Conservation (phyloP, 2,888 invertebrate genomes). For the Omphaloscelis lunosa region DNA sequence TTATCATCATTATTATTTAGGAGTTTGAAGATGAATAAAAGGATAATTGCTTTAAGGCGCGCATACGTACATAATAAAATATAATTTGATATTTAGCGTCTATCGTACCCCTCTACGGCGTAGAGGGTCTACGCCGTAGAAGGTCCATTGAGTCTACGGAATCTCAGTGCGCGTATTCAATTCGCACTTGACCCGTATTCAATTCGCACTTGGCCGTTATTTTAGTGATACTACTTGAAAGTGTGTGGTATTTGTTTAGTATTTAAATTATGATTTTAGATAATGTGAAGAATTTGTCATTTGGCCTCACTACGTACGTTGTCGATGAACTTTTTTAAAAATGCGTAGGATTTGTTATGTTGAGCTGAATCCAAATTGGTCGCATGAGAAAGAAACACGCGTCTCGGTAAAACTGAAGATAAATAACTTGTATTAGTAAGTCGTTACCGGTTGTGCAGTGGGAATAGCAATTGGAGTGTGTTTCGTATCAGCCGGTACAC, state of each 20-base stretch:
- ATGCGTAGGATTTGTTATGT: slow-evolving; percentile 75
- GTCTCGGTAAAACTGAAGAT: slow-evolving; percentile 72
- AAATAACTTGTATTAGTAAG: slow-evolving; percentile 72
- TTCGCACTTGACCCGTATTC: slow-evolving; percentile 40
- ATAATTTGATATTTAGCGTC: background rate
- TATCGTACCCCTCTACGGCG: background rate
- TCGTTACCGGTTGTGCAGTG: slow-evolving; percentile 76
- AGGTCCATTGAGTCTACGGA: slow-evolving; percentile 8
- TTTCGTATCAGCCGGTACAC: slow-evolving; percentile 77
- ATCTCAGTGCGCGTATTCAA: background rate
- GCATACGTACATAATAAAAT: background rate
- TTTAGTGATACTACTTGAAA: slow-evolving; percentile 43
- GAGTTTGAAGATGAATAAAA: background rate
- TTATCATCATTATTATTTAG: background rate
- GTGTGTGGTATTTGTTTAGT: slow-evolving; percentile 50
- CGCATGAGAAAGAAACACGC: slow-evolving; percentile 70
- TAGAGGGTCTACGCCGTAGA: slow-evolving; percentile 5
- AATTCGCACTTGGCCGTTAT: slow-evolving; percentile 36
- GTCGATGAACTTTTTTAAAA: slow-evolving; percentile 63
- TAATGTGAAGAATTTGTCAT: slow-evolving; percentile 58
- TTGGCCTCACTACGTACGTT: slow-evolving; percentile 49
- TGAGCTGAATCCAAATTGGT: slow-evolving; percentile 77
- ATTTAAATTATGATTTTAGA: slow-evolving; percentile 60
- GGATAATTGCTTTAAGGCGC: background rate
- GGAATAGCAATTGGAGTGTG: slow-evolving; percentile 78